These are phyloP conservation scores for Magallana gigas DNA, from an alignment of 1,140 invertebrate species.

Conservation along the genomic window DNA sequence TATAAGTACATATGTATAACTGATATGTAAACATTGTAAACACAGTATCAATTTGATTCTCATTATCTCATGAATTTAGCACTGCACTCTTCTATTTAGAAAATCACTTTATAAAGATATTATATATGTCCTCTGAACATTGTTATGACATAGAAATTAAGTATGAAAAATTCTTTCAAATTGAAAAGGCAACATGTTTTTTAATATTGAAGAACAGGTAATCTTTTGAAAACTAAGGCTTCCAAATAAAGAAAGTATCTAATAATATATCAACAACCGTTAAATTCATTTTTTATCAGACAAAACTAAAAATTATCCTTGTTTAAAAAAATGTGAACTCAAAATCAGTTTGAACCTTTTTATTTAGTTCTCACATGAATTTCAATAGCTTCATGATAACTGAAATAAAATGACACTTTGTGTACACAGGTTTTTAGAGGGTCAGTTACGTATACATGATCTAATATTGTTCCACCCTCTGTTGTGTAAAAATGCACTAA, in stretches of 20 bases:
- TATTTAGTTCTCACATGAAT: neutral
- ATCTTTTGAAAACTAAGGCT: too few species aligned
- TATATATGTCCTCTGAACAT: neutral
- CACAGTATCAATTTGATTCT: neutral
- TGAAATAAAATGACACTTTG: neutral
- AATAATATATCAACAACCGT: neutral
- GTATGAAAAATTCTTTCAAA: too few species aligned
- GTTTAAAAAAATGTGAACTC: neutral
- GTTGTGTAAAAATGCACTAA: conserved; percentile 15
- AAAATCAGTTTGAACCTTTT: neutral
- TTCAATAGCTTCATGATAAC: neutral
- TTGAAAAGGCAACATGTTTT: too few species aligned
- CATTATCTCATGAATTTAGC: neutral
- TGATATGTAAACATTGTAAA: neutral
- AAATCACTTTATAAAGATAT: neutral
- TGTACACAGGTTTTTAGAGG: neutral
- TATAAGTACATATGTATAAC: neutral
- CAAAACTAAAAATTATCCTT: neutral
- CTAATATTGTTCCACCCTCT: conserved; percentile 31
- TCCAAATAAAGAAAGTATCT: neutral
- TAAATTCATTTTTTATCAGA: neutral
- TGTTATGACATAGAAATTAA: neutral
- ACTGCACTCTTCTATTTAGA: neutral
- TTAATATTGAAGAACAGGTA: too few species aligned
- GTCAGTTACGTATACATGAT: neutral